phyloP scores from a whole-genome alignment of 1,140 invertebrate genomes.

The Pseudobourletiella spinata region DNA sequence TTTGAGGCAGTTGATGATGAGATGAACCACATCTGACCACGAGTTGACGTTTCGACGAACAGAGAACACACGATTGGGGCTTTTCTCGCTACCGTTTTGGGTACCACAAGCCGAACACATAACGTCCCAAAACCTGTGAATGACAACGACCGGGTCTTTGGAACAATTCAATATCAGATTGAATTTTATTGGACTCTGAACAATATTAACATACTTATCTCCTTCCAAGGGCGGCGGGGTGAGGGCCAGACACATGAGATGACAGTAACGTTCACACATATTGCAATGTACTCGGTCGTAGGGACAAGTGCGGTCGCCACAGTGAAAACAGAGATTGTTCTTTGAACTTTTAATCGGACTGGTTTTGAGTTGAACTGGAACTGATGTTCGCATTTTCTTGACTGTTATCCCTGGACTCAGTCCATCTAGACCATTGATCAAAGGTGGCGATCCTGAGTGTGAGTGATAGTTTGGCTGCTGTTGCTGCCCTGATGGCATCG shows the following conservation, averaged over 20 bases:
- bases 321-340: slow-evolving; percentile 17
- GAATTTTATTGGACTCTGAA: too few relatives aligned
- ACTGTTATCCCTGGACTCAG: too few relatives aligned
- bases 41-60: slow-evolving; percentile 20
- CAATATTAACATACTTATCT: slow-evolving; percentile 21
- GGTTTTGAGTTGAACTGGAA: not conserved
- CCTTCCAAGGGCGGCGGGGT: slow-evolving; percentile 18
- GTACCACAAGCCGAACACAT: slow-evolving; percentile 28
- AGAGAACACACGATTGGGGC: slow-evolving; percentile 18
- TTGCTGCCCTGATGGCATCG: too few relatives aligned
- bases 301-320: slow-evolving; percentile 8
- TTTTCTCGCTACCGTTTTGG: slow-evolving; percentile 11
- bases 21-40: slow-evolving; percentile 25
- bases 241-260: slow-evolving; percentile 17
- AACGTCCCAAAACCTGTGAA: slow-evolving; percentile 26
- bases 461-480: too few relatives aligned
- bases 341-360: not conserved
- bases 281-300: slow-evolving; percentile 21
- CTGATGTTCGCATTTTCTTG: not conserved
- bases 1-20: slow-evolving; percentile 20
- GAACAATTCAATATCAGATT: too few relatives aligned
- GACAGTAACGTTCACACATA: slow-evolving; percentile 23
- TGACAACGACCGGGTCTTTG: too few relatives aligned
- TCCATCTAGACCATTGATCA: too few relatives aligned
- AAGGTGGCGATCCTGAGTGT: too few relatives aligned